These are phyloP conservation scores for Microtus richardsoni DNA, from an alignment of 2,113 vertebrate genomes.

Conservation along the genomic window DNA sequence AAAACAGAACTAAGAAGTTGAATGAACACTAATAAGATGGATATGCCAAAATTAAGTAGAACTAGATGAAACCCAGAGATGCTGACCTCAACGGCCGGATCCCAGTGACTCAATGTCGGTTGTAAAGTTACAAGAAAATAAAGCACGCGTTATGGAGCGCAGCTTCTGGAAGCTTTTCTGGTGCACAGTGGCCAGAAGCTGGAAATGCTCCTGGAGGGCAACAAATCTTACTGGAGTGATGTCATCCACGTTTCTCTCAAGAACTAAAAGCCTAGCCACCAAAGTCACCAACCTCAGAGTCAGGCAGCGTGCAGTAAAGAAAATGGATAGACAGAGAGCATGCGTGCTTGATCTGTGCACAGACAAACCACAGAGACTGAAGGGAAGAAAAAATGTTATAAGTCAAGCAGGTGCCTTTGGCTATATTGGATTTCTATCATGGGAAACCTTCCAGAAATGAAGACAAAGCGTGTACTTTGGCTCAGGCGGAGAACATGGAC, in stretches of 20 bases:
- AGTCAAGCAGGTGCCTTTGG: conserved; percentile 27
- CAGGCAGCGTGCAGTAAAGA: neutral
- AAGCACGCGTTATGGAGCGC: neutral
- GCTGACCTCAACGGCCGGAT: neutral
- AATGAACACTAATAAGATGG: neutral
- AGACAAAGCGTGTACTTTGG: neutral
- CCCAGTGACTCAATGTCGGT: neutral
- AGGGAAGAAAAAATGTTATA: neutral
- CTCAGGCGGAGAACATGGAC: neutral
- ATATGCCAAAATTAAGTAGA: neutral
- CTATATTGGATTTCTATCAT: neutral
- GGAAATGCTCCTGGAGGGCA: neutral
- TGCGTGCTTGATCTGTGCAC: neutral
- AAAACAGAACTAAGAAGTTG: neutral
- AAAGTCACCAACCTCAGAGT: neutral
- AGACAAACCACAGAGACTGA: neutral
- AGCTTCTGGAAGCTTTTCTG: neutral
- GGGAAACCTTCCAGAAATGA: conserved; percentile 20
- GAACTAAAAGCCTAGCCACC: neutral
- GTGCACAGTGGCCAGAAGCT: neutral
- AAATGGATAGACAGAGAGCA: neutral
- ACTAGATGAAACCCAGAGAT: neutral
- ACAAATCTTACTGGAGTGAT: neutral
- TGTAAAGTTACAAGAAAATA: neutral
- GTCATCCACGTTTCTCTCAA: neutral